These are phyloP conservation scores for Bembecia ichneumoniformis DNA, from an alignment of 2,888 invertebrate species.

Conservation along the genomic window DNA sequence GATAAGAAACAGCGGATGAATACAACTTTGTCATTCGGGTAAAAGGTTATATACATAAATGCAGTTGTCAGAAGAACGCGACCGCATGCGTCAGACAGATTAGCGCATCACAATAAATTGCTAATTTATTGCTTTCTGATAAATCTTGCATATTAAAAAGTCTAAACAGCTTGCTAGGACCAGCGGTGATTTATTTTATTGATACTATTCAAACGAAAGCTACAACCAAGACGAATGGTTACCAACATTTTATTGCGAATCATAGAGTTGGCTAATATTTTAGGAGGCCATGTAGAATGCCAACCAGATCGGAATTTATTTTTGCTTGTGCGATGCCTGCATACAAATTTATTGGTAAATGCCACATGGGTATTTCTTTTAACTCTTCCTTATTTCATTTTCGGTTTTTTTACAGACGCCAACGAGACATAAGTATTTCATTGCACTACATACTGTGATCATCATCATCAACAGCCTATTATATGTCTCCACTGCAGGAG, in stretches of 20 bases:
- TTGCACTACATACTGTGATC: too few relatives aligned
- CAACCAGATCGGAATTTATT: neutral
- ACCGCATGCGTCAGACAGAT: slow-evolving; percentile 44
- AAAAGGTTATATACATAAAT: too few relatives aligned
- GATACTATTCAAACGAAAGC: slow-evolving; percentile 31
- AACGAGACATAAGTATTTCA: too few relatives aligned
- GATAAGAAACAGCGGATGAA: too few relatives aligned
- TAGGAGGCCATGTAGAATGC: neutral
- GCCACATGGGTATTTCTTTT: neutral
- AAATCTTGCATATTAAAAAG: slow-evolving; percentile 37
- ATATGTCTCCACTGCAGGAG: too few relatives aligned
- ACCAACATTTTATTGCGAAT: neutral
- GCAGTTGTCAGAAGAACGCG: slow-evolving; percentile 20
- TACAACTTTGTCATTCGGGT: too few relatives aligned
- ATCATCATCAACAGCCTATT: too few relatives aligned
- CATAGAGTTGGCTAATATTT: neutral
- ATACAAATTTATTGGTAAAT: neutral
- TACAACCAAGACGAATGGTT: slow-evolving; percentile 40
- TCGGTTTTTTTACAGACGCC: too few relatives aligned
- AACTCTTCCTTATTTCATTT: too few relatives aligned
- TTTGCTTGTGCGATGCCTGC: neutral
- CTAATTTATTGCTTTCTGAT: slow-evolving; percentile 45
- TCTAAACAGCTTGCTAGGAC: slow-evolving; percentile 4
- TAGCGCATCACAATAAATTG: slow-evolving; percentile 52
- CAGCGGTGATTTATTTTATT: slow-evolving; percentile 36